Base-by-base conservation (phyloP, 2,797 vertebrate species). In the Sebastolobus altivelis region DNA sequence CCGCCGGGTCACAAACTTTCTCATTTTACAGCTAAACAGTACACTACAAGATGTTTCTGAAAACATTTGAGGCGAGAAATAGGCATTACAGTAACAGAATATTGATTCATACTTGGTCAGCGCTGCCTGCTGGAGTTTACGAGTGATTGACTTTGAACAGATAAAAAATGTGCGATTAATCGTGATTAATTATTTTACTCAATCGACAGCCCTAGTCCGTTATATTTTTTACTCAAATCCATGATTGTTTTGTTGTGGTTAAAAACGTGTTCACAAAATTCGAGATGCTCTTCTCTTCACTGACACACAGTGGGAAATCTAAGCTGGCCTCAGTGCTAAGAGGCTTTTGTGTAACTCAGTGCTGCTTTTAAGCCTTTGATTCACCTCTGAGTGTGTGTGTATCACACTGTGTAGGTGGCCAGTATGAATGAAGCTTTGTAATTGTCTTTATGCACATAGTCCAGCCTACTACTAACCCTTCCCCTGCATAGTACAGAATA, bases 391-490 rank as follows among this genome's bases (percentile, higher is more conserved):
- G 14, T 65, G 62, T 63, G 58, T 63, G 5, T 59, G 75, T 40
- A 27, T 72, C 54, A 49, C 72, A 67, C 14, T 60, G 76, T 77
- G 69, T 81, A 69, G 77, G 72, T 70, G 60, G 38, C 67, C 38
- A 8, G 43, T 22, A 22, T 62, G 25, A 83, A 65, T 54, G n/a
- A 59, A 22, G 0, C 54, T 75, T 77, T 61, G 65, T 80, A 29
- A 79, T 76, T 59, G 52, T 72, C 65, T 59, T 27, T 75, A 43
- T 54, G 40, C 75, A 38, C 52, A 46, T 65, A 65, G 60, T 67
- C n/a, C 38, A 67, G 31, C 14, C 54, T 60, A 43, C 20, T 11
- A 2, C 40, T 33, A 49, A 68, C 37, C 13, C 22, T 62, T 52
- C 49, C 33, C 16, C 0, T 1, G 1, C 67, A 56, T 49, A 4